phyloP scores from a whole-genome alignment of 1,140 invertebrate species.

The Popillia japonica region DNA sequence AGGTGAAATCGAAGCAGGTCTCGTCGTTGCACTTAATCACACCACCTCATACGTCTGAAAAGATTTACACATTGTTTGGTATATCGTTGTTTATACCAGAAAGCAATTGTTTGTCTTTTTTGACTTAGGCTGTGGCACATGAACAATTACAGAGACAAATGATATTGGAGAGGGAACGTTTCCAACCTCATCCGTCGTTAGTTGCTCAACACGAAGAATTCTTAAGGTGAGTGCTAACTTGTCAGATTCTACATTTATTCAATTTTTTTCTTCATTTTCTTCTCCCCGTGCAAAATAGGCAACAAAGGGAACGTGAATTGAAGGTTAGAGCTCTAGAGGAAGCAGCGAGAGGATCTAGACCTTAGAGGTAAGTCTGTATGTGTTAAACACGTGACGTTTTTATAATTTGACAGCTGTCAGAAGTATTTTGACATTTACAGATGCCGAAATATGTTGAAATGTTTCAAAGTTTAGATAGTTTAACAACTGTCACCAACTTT shows the following conservation, averaged over 20 bases:
- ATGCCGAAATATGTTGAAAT: no score
- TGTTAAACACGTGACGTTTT: no score
- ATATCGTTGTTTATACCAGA: constrained; percentile 33
- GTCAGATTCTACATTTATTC: no score
- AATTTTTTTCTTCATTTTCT: background rate
- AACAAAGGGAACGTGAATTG: constrained; percentile 83
- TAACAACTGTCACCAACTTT: no score
- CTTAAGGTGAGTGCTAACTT: constrained; percentile 71
- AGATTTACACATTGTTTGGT: constrained; percentile 36
- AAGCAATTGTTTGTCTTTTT: constrained; percentile 42
- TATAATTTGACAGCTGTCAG: no score
- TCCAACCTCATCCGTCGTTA: constrained; percentile 71
- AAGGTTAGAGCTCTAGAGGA: constrained; percentile 86
- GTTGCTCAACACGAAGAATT: constrained; percentile 79
- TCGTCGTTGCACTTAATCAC: background rate
- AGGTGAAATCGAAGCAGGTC: background rate
- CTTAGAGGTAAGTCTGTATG: constrained; percentile 60
- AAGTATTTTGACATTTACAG: no score
- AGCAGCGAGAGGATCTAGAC: constrained; percentile 79
- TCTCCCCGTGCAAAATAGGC: constrained; percentile 64
- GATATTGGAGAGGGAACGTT: constrained; percentile 81
- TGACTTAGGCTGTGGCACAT: constrained; percentile 71
- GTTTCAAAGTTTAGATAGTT: no score
- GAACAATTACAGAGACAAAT: constrained; percentile 87
- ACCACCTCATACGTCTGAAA: background rate